A percentile compares a stretch with the other conserved stretches of the same genome.
Evolutionary conservation across 2,113 vertebrate genomes (phyloP).

Genomic region (Hemibagrus wyckioides): DNA sequence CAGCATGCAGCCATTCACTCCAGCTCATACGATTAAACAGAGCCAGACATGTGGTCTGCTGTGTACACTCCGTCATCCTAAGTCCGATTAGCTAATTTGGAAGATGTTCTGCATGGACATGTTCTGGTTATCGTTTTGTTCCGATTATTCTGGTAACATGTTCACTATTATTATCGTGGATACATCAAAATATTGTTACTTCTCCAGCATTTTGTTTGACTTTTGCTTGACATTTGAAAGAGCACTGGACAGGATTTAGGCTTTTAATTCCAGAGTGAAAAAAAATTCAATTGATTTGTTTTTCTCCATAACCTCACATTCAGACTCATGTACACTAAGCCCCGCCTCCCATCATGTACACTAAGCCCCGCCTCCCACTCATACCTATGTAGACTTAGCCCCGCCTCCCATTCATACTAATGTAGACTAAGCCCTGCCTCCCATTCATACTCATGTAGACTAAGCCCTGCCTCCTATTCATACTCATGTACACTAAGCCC

Average conservation of each 20-base stretch:
- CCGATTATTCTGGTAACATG: too few relatives aligned
- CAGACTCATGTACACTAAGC: background rate
- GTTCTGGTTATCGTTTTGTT: background rate
- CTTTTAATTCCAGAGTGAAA: background rate
- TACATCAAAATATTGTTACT: background rate
- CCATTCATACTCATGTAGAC: too few relatives aligned
- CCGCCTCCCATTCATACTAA: too few relatives aligned
- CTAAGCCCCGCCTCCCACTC: too few relatives aligned
- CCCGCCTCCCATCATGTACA: too few relatives aligned
- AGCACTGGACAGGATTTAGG: background rate
- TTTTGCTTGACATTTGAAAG: background rate
- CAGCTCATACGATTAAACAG: background rate
- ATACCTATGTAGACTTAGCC: too few relatives aligned
- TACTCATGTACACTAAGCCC: too few relatives aligned
- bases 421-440: too few relatives aligned
- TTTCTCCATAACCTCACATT: background rate
- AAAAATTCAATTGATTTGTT: background rate
- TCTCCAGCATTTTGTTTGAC: background rate
- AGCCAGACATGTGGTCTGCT: slow-evolving; percentile 13
- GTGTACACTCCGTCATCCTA: background rate
- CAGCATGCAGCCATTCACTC: background rate
- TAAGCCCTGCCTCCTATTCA: too few relatives aligned
- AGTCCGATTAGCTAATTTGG: background rate
- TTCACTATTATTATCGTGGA: background rate
- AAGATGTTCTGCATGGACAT: background rate